A percentile compares a stretch with the other conserved stretches of the same genome.
These are phyloP conservation scores for Carcharodon carcharias DNA, from an alignment of 2,797 vertebrate genomes.

Conservation along the genomic window DNA sequence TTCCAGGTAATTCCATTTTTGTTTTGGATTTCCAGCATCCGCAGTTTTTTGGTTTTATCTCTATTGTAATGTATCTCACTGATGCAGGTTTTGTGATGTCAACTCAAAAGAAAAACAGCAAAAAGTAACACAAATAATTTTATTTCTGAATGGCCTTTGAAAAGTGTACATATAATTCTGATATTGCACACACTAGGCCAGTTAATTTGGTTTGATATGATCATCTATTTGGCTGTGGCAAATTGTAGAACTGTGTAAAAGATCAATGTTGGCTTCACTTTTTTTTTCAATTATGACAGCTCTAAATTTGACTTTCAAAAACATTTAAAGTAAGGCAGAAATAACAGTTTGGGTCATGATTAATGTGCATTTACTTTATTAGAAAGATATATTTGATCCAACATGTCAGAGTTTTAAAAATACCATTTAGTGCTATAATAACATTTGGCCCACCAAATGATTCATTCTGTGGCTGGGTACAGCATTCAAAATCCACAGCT, in stretches of 20 bases:
- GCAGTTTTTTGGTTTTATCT: no score
- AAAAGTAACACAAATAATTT: neutral
- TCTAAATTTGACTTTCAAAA: neutral
- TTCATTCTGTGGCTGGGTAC: neutral
- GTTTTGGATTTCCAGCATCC: no score
- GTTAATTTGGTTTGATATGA: neutral
- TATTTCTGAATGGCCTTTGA: neutral
- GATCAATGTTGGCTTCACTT: neutral
- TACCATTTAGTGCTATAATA: neutral
- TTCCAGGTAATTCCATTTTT: no score
- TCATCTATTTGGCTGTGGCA: neutral
- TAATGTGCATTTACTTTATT: neutral
- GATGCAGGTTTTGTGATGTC: neutral
- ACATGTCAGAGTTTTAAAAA: neutral
- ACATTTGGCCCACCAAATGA: neutral
- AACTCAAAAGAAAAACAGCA: neutral
- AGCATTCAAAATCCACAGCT: neutral
- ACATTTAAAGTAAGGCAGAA: neutral
- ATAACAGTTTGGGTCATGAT: neutral
- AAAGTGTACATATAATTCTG: neutral
- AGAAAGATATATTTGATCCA: constrained; percentile 2
- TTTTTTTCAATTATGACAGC: neutral
- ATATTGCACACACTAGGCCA: neutral
- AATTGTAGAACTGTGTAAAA: neutral
- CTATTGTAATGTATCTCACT: neutral